Conservation (phyloP, 2,113 vertebrate species). For the Misgurnus mizolepis region DNA sequence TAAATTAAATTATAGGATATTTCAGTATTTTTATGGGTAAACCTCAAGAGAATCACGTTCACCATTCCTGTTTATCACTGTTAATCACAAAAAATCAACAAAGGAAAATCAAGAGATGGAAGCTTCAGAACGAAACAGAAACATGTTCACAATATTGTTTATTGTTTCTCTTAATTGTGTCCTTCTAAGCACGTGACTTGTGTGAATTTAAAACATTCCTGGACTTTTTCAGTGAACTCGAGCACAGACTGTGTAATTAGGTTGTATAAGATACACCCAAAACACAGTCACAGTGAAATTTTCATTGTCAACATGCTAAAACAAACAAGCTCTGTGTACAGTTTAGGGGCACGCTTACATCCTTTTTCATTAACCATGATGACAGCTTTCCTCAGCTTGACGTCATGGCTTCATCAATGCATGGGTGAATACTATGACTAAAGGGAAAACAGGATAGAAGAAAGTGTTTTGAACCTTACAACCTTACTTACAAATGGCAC, state of each 20-base stretch:
- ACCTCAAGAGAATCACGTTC: not conserved
- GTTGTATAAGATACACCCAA: not conserved
- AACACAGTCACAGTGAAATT: constrained; percentile 1
- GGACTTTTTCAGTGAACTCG: not conserved
- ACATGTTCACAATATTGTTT: not conserved
- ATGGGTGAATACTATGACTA: not conserved
- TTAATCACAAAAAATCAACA: not conserved
- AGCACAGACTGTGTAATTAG: not conserved
- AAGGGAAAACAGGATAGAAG: constrained; percentile 8
- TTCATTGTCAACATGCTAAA: constrained; percentile 57
- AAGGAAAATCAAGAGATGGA: no score
- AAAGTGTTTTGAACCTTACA: no score
- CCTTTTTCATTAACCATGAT: constrained; percentile 24
- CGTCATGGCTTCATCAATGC: constrained; percentile 7
- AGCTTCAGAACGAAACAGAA: not conserved
- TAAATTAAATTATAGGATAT: no score
- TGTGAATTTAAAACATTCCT: not conserved
- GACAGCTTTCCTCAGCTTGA: not conserved
- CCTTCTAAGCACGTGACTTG: no score
- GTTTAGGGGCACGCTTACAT: constrained; percentile 44
- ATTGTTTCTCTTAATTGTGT: not conserved
- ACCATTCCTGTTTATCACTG: not conserved
- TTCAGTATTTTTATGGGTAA: no score
- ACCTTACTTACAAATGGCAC: not conserved
- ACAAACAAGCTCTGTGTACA: constrained; percentile 54